Conservation (phyloP, 2,797 vertebrate species). For the Thaleichthys pacificus region DNA sequence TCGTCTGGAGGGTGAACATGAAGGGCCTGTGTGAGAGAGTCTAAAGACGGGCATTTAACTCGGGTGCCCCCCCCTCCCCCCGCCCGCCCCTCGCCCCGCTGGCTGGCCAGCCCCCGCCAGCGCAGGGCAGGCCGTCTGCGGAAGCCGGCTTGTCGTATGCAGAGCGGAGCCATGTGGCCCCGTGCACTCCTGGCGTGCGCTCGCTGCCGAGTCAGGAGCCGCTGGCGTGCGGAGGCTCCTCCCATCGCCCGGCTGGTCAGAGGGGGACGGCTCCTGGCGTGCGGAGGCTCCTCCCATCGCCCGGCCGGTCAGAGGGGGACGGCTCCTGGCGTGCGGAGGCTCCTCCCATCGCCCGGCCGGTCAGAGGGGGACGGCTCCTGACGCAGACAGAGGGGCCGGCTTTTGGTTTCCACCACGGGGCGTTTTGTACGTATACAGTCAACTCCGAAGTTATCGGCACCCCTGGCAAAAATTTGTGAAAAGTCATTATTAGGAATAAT, state of each 20-base stretch:
- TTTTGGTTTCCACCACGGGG: no score
- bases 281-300: neutral
- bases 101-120: slow-evolving; percentile 6
- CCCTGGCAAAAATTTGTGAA: no score
- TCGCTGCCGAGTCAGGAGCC: neutral
- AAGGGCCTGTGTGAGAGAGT: neutral
- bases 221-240: slow-evolving; percentile 6
- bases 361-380: neutral
- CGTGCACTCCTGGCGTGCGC: slow-evolving; percentile 10
- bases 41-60: neutral
- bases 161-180: slow-evolving; percentile 3
- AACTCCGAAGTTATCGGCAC: no score
- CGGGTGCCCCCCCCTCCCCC: neutral
- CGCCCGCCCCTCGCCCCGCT: no score
- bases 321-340: slow-evolving; percentile 11
- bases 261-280: neutral
- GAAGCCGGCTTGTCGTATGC: neutral
- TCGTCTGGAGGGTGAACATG: neutral
- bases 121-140: no score
- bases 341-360: neutral
- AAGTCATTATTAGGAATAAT: no score
- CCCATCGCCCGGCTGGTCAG: no score
- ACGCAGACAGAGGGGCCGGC: neutral
- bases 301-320: no score
- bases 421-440: no score